Conservation (phyloP, 2,888 invertebrate genomes). For the Megamerina dolium region DNA sequence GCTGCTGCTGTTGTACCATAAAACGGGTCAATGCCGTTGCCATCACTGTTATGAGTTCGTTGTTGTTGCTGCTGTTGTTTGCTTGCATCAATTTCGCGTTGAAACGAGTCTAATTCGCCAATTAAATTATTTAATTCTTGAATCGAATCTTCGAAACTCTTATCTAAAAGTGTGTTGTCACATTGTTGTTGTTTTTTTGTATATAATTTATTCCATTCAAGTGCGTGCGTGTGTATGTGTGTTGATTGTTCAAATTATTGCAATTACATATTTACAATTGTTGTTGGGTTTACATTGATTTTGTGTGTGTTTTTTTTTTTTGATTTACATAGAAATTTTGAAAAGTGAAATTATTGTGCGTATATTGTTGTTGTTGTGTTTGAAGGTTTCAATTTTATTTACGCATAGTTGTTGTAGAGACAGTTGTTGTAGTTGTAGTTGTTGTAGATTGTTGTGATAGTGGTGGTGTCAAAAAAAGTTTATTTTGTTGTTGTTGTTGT, state of each 20-base stretch:
- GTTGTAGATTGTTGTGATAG: slow-evolving; percentile 10
- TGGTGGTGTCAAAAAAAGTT: slow-evolving; percentile 11
- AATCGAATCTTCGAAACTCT: slow-evolving; percentile 51
- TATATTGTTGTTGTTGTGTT: slow-evolving; percentile 16
- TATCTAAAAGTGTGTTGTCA: slow-evolving; percentile 41
- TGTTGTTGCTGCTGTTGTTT: slow-evolving; percentile 27
- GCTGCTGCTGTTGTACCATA: not conserved
- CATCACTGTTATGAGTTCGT: slow-evolving; percentile 7
- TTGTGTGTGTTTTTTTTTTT: slow-evolving; percentile 13
- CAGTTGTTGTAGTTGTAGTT: slow-evolving; percentile 14
- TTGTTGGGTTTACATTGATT: slow-evolving; percentile 10
- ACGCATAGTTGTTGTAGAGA: slow-evolving; percentile 5
- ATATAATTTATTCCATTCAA: no score
- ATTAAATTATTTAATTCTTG: slow-evolving; percentile 51
- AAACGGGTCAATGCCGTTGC: not conserved
- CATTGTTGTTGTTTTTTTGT: slow-evolving; percentile 23
- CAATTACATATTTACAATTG: slow-evolving; percentile 8
- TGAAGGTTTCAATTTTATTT: no score
- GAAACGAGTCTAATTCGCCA: slow-evolving; percentile 51
- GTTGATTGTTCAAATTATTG: slow-evolving; percentile 11
- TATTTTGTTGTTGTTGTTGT: slow-evolving; percentile 11
- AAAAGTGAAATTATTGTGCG: slow-evolving; percentile 5
- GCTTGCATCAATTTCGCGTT: slow-evolving; percentile 49
- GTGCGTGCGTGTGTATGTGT: no score
- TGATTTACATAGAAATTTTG: no score